Base-by-base conservation (phyloP, 1,140 invertebrate species). In the Oryzaephilus surinamensis region DNA sequence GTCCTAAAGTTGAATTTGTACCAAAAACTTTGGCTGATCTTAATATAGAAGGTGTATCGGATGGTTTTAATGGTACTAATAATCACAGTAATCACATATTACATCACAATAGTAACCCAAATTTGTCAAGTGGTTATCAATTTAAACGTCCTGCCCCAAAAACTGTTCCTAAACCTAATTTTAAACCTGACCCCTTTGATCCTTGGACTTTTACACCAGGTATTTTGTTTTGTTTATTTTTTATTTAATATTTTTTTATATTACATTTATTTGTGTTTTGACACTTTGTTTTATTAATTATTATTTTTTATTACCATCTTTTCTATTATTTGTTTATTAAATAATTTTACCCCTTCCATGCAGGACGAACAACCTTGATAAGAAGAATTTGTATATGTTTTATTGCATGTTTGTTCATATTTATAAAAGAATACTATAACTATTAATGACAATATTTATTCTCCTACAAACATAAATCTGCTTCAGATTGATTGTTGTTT, bases 21-120 rank as follows among this genome's bases (percentile, higher is more conserved):
- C 91, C 92, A 44, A 96, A 95, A 72, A 88, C 89, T 34, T 68
- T 94, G 51, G 73, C 83, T 26, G 90, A 95, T 66, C 72, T 95
- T 28, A 77, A 88, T 60, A 81, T 92, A 57, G 84, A 87, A 53
- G 72, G 70, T 45, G 66, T 73, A 38, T 53, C 59, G 26, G 67
- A 72, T 48, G 67, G 66, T 49, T 41, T 60, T 37, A 63, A 63
- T 53, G 60, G 60, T 63, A 61, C 52, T 54, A 48, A 55, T 47
- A 50, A 52, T 37, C 50, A 46, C 52, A 19, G 43, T 35, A 41
- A 39, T 41, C 43, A 44, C 19, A 44, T 39, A 23, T 30, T 21
- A 32, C 52, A 50, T 48, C 38, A 45, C 18, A 42, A 45, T 46
- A n/a, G n/a, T n/a, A n/a, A n/a, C n/a, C n/a, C n/a, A n/a, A 45